Evolutionary conservation across 1,140 invertebrate species (phyloP).

Genomic region (Antheraea pernyi): DNA sequence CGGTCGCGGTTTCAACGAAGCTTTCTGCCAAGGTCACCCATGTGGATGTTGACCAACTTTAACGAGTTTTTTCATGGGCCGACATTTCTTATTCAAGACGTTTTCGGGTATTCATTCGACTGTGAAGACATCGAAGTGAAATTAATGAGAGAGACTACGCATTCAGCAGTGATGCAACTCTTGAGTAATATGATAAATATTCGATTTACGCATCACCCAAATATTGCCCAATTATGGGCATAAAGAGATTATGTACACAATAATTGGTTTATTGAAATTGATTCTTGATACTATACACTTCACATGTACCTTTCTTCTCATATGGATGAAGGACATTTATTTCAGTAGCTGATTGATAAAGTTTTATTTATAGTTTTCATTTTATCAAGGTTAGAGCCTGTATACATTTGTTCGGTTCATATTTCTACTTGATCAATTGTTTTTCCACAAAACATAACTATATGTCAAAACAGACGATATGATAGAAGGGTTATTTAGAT

Average conservation of each 20-base stretch:
- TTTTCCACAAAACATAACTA: too few species aligned
- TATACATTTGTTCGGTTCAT: too few species aligned
- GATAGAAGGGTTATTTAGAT: too few species aligned
- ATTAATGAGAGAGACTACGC: slow-evolving; percentile 14
- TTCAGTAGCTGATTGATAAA: too few species aligned
- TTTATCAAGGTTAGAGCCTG: too few species aligned
- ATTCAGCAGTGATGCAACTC: slow-evolving; percentile 9
- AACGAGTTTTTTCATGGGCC: slow-evolving; percentile 18
- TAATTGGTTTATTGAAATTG: slow-evolving; percentile 1
- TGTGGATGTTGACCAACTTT: slow-evolving; percentile 8
- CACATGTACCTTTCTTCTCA: background rate
- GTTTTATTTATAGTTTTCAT: too few species aligned
- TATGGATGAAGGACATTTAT: too few species aligned
- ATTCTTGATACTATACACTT: background rate
- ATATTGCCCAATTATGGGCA: slow-evolving; percentile 1
- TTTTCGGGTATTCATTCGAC: slow-evolving; percentile 17
- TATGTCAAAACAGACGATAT: too few species aligned
- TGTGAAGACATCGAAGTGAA: slow-evolving; percentile 19
- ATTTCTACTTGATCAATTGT: too few species aligned
- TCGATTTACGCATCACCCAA: slow-evolving; percentile 12
- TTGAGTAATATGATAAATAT: slow-evolving; percentile 26
- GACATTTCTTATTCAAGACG: slow-evolving; percentile 18
- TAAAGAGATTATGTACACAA: background rate
- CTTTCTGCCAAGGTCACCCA: slow-evolving; percentile 50
- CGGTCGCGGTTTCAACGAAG: slow-evolving; percentile 18